phyloP scores from a whole-genome alignment of 2,797 vertebrate genomes.

The Arnoldichthys spilopterus region DNA sequence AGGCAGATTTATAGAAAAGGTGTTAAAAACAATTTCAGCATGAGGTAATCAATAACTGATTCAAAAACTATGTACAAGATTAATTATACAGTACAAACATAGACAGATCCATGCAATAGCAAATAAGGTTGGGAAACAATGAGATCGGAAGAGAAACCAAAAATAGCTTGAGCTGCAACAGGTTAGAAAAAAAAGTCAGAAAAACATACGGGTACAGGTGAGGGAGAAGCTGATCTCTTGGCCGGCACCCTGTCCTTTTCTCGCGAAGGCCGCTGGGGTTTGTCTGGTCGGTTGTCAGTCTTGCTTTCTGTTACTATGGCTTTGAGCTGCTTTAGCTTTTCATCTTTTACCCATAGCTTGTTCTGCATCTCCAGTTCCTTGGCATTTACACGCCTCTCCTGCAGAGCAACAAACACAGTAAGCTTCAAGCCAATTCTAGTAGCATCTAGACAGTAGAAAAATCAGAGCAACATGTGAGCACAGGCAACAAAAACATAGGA shows the following conservation, averaged over 20 bases:
- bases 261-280: slow-evolving; percentile 83
- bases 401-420: slow-evolving; percentile 22
- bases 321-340: slow-evolving; percentile 96
- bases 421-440: neutral
- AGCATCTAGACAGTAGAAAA: neutral
- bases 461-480: neutral
- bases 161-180: neutral
- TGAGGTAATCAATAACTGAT: neutral
- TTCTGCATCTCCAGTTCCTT: slow-evolving; percentile 98
- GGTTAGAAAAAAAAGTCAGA: slow-evolving; percentile 15
- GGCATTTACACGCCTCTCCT: slow-evolving; percentile 92
- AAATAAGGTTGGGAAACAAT: neutral
- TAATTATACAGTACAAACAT: neutral
- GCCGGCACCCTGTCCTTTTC: slow-evolving; percentile 78
- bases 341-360: slow-evolving; percentile 97
- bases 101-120: slow-evolving; percentile 9
- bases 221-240: slow-evolving; percentile 83
- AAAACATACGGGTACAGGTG: slow-evolving; percentile 82
- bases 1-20: neutral
- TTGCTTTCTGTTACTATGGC: slow-evolving; percentile 91
- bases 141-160: neutral
- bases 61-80: neutral
- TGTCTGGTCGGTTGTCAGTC: slow-evolving; percentile 67
- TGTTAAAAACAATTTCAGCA: neutral
- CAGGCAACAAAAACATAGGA: neutral